Evolutionary conservation across 2,888 invertebrate genomes (phyloP), one percentile per base, ranked within the genome.

Genomic region (Eumerus sabulonum): DNA sequence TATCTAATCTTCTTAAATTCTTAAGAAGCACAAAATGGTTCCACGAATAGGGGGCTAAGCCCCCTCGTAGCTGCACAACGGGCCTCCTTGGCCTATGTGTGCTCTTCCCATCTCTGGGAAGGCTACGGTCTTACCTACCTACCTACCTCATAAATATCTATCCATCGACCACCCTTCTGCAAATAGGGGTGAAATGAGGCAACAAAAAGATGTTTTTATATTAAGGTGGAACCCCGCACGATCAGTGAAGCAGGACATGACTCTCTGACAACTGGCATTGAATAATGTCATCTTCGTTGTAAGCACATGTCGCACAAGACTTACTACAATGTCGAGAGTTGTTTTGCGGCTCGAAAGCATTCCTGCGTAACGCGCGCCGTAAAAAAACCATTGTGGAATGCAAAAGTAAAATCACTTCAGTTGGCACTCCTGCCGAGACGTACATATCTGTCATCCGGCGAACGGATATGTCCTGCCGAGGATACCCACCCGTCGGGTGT

Each of bases 101-200:
- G n/a, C n/a, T n/a, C n/a, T n/a, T n/a, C n/a, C n/a, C n/a, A n/a
- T n/a, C n/a, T n/a, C n/a, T n/a, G n/a, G n/a, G n/a, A n/a, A n/a
- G n/a, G n/a, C n/a, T n/a, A n/a, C n/a, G n/a, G n/a, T n/a, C n/a
- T n/a, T n/a, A n/a, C n/a, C n/a, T n/a, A n/a, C n/a, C n/a, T n/a
- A n/a, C n/a, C n/a, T n/a, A n/a, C n/a, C n/a, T n/a, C n/a, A 73
- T 73, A 68, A 79, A 73, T 72, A 73, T 63, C 56, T 47, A 57
- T 51, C 40, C 57, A 45, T 7, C 27, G 50, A 42, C 45, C 48
- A 64, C 60, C 68, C 50, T 51, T 14, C 45, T 27, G 38, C 11
- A 38, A 12, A 48, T 1, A 56, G n/a, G 27, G 44, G 36, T n/a
- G 7, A 27, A 27, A 27, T 27, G 12, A 27, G 14, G 16, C 19